A percentile compares a stretch with the other conserved stretches of the same genome.
These are phyloP conservation scores for Andrena fulva DNA, from an alignment of 2,888 invertebrate species.

Conservation along the genomic window DNA sequence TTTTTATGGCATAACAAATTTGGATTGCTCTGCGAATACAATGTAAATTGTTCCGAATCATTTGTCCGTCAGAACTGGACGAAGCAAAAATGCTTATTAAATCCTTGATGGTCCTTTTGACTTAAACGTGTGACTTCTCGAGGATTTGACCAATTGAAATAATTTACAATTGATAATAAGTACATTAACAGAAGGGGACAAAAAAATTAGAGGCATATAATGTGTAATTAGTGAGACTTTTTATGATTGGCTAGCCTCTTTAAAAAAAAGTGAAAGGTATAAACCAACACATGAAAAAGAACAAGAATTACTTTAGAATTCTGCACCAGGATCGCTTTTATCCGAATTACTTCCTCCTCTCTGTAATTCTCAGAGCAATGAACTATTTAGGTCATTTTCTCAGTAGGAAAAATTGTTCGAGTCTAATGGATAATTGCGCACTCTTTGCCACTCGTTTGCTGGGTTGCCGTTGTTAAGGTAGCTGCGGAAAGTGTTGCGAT, in stretches of 20 bases:
- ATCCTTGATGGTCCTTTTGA: too few species aligned
- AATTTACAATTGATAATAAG: not conserved
- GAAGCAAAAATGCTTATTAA: not conserved
- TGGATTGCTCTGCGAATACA: not conserved
- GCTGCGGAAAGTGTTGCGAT: too few species aligned
- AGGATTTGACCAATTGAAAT: not conserved
- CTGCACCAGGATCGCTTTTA: too few species aligned
- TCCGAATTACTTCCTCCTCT: too few species aligned
- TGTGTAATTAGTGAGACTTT: too few species aligned
- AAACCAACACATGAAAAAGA: too few species aligned
- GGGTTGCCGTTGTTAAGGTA: too few species aligned
- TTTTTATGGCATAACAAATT: not conserved
- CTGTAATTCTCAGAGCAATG: not conserved
- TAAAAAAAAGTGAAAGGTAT: too few species aligned
- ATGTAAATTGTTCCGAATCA: not conserved
- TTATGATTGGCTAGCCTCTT: too few species aligned
- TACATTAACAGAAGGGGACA: not conserved
- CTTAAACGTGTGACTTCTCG: not conserved
- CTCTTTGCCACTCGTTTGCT: too few species aligned
- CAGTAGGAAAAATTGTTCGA: not conserved
- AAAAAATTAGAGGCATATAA: too few species aligned
- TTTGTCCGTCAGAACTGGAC: not conserved
- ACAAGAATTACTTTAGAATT: too few species aligned
- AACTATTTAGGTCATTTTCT: conserved; percentile 5
- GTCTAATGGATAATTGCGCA: not conserved